Percentiles rank a stretch among this genome's conserved stretches.
phyloP scores from a whole-genome alignment of 2,888 invertebrate species.

The Chouioia cunea region DNA sequence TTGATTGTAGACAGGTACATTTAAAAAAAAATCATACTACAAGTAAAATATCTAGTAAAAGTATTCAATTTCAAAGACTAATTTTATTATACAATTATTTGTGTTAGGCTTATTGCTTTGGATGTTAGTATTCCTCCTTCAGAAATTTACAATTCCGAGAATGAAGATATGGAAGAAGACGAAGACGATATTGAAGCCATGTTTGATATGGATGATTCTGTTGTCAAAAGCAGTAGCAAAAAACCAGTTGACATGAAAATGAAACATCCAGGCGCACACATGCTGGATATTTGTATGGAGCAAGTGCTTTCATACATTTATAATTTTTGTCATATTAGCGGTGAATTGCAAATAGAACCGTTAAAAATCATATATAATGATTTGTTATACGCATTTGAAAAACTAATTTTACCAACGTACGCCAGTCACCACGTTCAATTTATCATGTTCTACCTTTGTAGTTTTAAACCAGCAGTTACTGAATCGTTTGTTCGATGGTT shows the following conservation, averaged over 20 bases:
- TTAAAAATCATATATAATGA: slow-evolving; percentile 71
- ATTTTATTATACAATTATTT: too few relatives aligned
- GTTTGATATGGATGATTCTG: slow-evolving; percentile 68
- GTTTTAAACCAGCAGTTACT: slow-evolving; percentile 73
- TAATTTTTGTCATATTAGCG: slow-evolving; percentile 71
- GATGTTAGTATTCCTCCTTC: slow-evolving; percentile 79
- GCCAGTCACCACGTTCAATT: slow-evolving; percentile 86
- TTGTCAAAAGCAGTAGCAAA: slow-evolving; percentile 57
- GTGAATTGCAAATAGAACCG: slow-evolving; percentile 67
- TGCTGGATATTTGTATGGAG: slow-evolving; percentile 83
- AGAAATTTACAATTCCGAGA: slow-evolving; percentile 71
- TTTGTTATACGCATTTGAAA: slow-evolving; percentile 81
- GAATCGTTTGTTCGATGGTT: slow-evolving; percentile 79
- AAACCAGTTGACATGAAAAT: slow-evolving; percentile 54
- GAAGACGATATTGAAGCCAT: slow-evolving; percentile 65
- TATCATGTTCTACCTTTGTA: slow-evolving; percentile 80
- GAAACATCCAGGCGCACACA: slow-evolving; percentile 74
- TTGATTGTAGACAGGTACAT: slow-evolving; percentile 83
- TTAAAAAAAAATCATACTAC: slow-evolving; percentile 20
- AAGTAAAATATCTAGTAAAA: slow-evolving; percentile 38
- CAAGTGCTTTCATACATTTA: slow-evolving; percentile 80
- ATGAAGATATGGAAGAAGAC: slow-evolving; percentile 70
- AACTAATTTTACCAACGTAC: slow-evolving; percentile 85
- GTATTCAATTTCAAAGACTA: slow-evolving; percentile 4
- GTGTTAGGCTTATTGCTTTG: slow-evolving; percentile 78